A percentile compares a stretch with the other conserved stretches of the same genome.
phyloP scores from a whole-genome alignment of 2,888 invertebrate genomes.

The Phengaris arion region DNA sequence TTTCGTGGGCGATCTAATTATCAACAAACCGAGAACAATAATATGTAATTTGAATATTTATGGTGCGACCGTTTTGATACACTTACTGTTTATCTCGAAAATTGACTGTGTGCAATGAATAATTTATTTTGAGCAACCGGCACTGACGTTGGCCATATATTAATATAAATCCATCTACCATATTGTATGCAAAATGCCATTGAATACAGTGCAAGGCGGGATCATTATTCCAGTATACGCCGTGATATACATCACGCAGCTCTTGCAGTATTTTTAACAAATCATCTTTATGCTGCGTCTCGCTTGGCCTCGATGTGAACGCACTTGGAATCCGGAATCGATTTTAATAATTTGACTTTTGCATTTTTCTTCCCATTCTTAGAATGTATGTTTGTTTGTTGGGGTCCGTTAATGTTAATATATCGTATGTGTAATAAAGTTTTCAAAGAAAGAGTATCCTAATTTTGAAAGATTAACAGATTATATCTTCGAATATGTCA shows the following conservation, averaged over 20 bases:
- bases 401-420: background rate
- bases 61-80: conserved; percentile 71
- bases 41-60: conserved; percentile 76
- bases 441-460: background rate
- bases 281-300: conserved; percentile 70
- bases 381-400: background rate
- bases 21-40: conserved; percentile 75
- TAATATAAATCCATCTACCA: conserved; percentile 79
- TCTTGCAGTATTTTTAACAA: conserved; percentile 75
- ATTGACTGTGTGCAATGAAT: conserved; percentile 77
- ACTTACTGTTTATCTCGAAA: conserved; percentile 72
- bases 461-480: background rate
- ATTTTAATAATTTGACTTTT: conserved; percentile 56
- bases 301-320: conserved; percentile 46
- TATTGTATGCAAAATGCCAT: conserved; percentile 80
- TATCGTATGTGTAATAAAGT: background rate
- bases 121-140: conserved; percentile 75
- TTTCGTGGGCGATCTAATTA: conserved; percentile 78
- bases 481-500: background rate
- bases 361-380: conserved; percentile 23
- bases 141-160: conserved; percentile 77
- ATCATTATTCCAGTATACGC: conserved; percentile 77
- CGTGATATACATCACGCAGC: conserved; percentile 74
- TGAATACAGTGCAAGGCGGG: conserved; percentile 76
- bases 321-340: conserved; percentile 51